Evolutionary conservation across 2,797 vertebrate species (phyloP), one percentile per base, ranked within the genome.

Genomic region (Gadopsis bispinosus): DNA sequence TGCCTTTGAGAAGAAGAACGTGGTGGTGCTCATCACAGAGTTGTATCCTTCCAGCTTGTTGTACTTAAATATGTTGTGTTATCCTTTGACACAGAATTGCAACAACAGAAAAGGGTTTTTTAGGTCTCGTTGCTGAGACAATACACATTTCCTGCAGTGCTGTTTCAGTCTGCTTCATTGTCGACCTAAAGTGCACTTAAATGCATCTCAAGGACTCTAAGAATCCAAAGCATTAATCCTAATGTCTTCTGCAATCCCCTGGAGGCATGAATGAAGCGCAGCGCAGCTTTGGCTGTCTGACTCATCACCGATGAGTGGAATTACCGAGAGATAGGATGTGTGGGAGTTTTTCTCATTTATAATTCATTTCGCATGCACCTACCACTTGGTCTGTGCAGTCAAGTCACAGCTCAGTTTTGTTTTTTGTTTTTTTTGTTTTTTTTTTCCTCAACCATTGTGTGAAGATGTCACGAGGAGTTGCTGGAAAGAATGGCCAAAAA

Each of bases 391-490:
- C 77, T 79, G 45, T 60, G 74, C 75, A 79, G 72, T 79, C 47
- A 20, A 73, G 56, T 77, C 64, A 47, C 74, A 58, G 77, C 72
- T 73, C 66, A 9, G 63, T 50, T 26, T 26, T 26, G 26, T 26
- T 26, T 1, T 26, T 26, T 26, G 26, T 26, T 26, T 26, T 26
- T 26, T 26, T 26, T 1, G 26, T 26, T 35, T 58, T 67, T 63
- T 65, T 80, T 83, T 78, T 92, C 95, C 95, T 97, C 94, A 94
- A 96, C 90, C 64, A 14, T 31, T 50, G 48, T 79, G 2, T 54
- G 14, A 88, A 99, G 98, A 82, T 99, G 97, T 84, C 95, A 98
- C 75, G 98, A 99, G 71, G 96, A 98, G 80, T 83, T 99, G 80
- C 92, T 99, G 87, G 97, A 99, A 53, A 95, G 97, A 86, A 93